phyloP scores from a whole-genome alignment of 53 echinoderm and acorn worm genomes.

The Mesocentrotus franciscanus region DNA sequence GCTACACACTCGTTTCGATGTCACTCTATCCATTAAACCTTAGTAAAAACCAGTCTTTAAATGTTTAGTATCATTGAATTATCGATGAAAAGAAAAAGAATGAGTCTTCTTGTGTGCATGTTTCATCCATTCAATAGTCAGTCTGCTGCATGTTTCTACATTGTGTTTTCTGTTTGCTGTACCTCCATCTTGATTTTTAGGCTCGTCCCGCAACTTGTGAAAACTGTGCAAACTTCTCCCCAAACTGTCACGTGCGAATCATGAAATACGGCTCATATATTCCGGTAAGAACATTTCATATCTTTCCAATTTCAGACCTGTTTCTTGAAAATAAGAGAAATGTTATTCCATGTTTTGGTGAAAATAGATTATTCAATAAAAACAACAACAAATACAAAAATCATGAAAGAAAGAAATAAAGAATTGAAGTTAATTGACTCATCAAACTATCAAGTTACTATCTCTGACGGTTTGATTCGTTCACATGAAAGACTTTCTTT shows the following conservation, averaged over 20 bases:
- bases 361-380: background rate
- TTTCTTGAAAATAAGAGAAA: constrained; percentile 13
- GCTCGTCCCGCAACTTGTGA: constrained; percentile 65
- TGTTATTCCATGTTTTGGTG: background rate
- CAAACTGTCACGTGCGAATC: constrained; percentile 63
- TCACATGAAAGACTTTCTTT: background rate
- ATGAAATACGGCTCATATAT: constrained; percentile 62
- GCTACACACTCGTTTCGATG: background rate
- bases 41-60: background rate
- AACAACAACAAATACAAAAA: background rate
- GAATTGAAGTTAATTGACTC: background rate
- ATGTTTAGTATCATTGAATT: constrained; percentile 45
- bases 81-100: background rate
- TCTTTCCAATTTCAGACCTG: constrained; percentile 36
- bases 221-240: constrained; percentile 67
- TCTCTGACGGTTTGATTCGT: background rate
- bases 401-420: background rate
- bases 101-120: constrained; percentile 47
- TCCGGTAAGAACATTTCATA: constrained; percentile 42
- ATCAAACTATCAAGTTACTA: background rate
- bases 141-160: constrained; percentile 60
- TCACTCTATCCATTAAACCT: constrained; percentile 2
- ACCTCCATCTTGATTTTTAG: constrained; percentile 62
- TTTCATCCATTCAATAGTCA: constrained; percentile 42
- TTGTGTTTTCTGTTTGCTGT: constrained; percentile 63